Conservation (phyloP, 2,888 invertebrate genomes). For the Lepidochrysops patricia region DNA sequence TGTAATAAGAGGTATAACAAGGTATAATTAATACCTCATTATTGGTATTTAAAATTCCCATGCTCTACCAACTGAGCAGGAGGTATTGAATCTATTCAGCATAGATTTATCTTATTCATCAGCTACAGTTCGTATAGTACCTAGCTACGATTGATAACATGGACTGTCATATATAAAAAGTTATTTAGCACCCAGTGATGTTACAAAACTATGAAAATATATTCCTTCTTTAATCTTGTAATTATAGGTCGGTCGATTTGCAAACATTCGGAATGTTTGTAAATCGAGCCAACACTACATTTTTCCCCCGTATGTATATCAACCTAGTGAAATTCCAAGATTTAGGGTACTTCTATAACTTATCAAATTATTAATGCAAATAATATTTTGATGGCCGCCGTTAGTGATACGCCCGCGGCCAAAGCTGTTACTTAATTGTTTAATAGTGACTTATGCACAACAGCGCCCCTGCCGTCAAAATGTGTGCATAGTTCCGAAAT, state of each 20-base stretch:
- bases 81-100: no score
- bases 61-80: no score
- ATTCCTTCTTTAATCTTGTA: no score
- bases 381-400: slow-evolving; percentile 44
- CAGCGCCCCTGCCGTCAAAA: not conserved
- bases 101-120: no score
- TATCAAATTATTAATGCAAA: slow-evolving; percentile 53
- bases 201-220: no score
- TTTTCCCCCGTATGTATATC: slow-evolving; percentile 19
- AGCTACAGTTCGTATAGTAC: no score
- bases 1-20: no score
- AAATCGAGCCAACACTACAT: not conserved
- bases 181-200: no score
- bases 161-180: no score
- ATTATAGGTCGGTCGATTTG: not conserved
- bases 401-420: slow-evolving; percentile 39
- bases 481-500: not conserved
- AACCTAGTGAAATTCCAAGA: slow-evolving; percentile 14
- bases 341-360: slow-evolving; percentile 16
- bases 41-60: no score
- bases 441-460: slow-evolving; percentile 5
- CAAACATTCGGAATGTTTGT: not conserved
- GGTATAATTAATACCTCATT: no score
- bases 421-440: slow-evolving; percentile 18
- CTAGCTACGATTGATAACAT: no score